These are phyloP conservation scores for Mesoclemmys tuberculata DNA, from an alignment of 2,113 vertebrate genomes.

Conservation along the genomic window DNA sequence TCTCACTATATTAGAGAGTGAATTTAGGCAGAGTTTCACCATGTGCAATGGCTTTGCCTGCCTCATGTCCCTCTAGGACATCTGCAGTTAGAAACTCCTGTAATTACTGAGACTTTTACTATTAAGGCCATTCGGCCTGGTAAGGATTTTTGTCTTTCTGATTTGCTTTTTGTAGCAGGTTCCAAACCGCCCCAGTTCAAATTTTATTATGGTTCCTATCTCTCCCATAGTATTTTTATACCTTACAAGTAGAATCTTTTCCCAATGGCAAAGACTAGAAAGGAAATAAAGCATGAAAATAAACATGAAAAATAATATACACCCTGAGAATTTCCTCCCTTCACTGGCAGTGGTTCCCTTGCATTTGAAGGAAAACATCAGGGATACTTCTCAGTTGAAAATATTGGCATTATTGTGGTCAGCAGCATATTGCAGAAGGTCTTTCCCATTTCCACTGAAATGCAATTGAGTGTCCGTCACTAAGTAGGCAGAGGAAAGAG, in stretches of 20 bases:
- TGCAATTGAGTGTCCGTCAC: not conserved
- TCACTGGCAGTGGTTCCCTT: not conserved
- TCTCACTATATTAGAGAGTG: not conserved
- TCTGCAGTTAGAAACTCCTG: not conserved
- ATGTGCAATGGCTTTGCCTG: not conserved
- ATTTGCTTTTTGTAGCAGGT: not conserved
- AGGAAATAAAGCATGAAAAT: not conserved
- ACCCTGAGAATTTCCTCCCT: not conserved
- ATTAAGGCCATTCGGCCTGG: not conserved
- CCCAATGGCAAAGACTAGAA: not conserved
- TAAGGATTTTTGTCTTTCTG: not conserved
- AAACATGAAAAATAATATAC: not conserved
- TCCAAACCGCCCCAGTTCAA: not conserved
- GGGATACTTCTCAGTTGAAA: not conserved
- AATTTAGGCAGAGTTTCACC: not conserved
- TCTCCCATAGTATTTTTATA: not conserved
- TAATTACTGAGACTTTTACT: not conserved
- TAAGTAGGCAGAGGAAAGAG: not conserved
- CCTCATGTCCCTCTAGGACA: not conserved
- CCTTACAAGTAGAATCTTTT: not conserved
- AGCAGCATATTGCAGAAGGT: conserved; percentile 1
- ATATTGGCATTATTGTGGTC: conserved; percentile 9
- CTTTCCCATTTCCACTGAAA: conserved; percentile 32
- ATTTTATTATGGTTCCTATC: not conserved
- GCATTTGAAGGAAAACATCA: not conserved